Evolutionary conservation across 2,113 vertebrate species (phyloP), one percentile per base, ranked within the genome.

Genomic region (Silurus meridionalis): DNA sequence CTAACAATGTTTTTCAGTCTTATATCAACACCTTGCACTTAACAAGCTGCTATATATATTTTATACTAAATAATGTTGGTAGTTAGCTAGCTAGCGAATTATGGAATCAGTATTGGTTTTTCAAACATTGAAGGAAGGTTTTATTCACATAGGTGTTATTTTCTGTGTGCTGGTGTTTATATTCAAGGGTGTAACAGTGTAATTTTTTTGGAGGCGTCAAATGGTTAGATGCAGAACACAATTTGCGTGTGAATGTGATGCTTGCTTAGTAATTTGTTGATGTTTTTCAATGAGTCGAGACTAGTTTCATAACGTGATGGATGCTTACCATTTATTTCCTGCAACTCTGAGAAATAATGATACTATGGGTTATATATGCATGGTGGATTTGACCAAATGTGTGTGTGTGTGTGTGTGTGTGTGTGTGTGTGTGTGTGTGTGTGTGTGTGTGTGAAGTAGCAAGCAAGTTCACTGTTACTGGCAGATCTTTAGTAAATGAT

Each of bases 401-500:
- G 28, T 37, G 80, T 21, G n/a, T 78, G 81, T 71, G 28, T n/a
- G 10, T 25, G 48, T 48, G 21, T 81, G 67, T 52, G 69, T 83
- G 46, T 48, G 72, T 71, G 84, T 79, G 83, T 28, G 61, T 46
- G 52, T 67, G 80, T 83, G 63, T 37, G 48, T 77, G 80, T 21
- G n/a, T 78, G 81, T 71, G 58, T 53, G 80, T 21, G n/a, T 78
- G 81, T 71, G 28, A 37, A 23, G 15, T 5, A 48, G 75, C 87
- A 84, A 90, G 88, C 85, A 90, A 87, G 91, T 87, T 92, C 92
- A 92, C 87, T 28, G 89, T 80, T 87, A 89, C 88, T 93, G 92
- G 89, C 91, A 92, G 88, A 90, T 88, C 90, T 91, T 90, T 87
- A 90, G 88, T 85, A 15, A 81, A 92, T 94, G 93, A 94, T 93